Conservation (phyloP, 2,113 vertebrate species). For the Anser cygnoides region DNA sequence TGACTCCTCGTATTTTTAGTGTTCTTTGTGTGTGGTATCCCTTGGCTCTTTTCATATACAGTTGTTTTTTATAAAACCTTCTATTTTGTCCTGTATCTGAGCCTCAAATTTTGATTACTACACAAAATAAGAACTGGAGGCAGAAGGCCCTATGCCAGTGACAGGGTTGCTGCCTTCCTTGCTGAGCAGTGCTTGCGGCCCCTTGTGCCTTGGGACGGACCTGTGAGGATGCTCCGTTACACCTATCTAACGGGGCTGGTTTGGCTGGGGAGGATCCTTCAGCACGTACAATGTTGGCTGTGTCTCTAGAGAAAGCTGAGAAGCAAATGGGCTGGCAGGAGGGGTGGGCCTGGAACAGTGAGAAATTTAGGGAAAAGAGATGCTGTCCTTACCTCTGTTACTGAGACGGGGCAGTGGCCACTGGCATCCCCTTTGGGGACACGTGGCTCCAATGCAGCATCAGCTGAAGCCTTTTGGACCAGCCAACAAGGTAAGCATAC, state of each 20-base stretch:
- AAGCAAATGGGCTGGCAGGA: neutral
- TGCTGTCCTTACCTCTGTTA: neutral
- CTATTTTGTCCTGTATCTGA: neutral
- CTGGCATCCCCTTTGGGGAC: neutral
- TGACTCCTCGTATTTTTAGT: neutral
- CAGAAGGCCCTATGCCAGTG: neutral
- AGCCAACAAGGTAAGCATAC: neutral
- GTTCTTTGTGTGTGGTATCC: neutral
- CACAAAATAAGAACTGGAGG: neutral
- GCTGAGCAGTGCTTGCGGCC: neutral
- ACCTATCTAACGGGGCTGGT: neutral
- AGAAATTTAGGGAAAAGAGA: neutral
- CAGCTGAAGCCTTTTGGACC: neutral
- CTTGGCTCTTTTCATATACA: neutral
- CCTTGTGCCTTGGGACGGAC: neutral
- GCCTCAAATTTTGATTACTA: neutral
- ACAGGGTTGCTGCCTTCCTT: neutral
- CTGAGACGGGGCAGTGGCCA: neutral
- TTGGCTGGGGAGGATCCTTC: neutral
- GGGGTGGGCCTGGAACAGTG: neutral
- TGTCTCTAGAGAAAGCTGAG: neutral
- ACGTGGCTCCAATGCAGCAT: neutral
- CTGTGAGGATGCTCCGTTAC: neutral
- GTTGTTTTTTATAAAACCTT: neutral
- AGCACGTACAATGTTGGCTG: neutral